Evolutionary conservation across 1,140 invertebrate genomes (phyloP).

Genomic region (Tenebrio molitor): DNA sequence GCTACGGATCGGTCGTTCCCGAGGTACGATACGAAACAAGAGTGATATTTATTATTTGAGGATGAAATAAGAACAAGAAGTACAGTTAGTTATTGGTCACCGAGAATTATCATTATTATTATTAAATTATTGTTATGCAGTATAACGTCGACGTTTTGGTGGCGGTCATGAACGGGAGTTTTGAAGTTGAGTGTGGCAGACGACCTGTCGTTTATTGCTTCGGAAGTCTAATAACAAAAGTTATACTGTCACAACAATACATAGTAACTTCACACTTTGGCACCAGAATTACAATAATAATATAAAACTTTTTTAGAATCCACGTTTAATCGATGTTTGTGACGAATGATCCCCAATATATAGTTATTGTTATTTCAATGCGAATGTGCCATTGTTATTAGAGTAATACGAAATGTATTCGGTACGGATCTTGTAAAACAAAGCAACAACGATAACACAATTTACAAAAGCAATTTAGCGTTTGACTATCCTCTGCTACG

Average conservation of each 20-base stretch:
- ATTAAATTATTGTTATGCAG: conserved; percentile 48
- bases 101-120: conserved; percentile 48
- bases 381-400: conserved; percentile 13
- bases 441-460: conserved; percentile 59
- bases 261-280: conserved; percentile 64
- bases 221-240: conserved; percentile 39
- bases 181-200: background rate
- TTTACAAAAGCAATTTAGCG: conserved; percentile 56
- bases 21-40: conserved; percentile 15
- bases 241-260: conserved; percentile 52
- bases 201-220: conserved; percentile 19
- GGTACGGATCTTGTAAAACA: conserved; percentile 42
- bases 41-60: no score
- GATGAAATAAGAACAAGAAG: conserved; percentile 61
- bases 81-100: conserved; percentile 56
- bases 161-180: background rate
- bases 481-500: conserved; percentile 45
- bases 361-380: conserved; percentile 52
- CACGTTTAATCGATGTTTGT: conserved; percentile 61
- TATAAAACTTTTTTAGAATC: conserved; percentile 62
- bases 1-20: background rate
- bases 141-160: conserved; percentile 42
- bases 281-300: conserved; percentile 61
- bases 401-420: conserved; percentile 18
- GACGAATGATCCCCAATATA: conserved; percentile 64